A percentile compares a stretch with the other conserved stretches of the same genome.
These are phyloP conservation scores for Leptatherina wallacei DNA, from an alignment of 2,797 vertebrate species.

Conservation along the genomic window DNA sequence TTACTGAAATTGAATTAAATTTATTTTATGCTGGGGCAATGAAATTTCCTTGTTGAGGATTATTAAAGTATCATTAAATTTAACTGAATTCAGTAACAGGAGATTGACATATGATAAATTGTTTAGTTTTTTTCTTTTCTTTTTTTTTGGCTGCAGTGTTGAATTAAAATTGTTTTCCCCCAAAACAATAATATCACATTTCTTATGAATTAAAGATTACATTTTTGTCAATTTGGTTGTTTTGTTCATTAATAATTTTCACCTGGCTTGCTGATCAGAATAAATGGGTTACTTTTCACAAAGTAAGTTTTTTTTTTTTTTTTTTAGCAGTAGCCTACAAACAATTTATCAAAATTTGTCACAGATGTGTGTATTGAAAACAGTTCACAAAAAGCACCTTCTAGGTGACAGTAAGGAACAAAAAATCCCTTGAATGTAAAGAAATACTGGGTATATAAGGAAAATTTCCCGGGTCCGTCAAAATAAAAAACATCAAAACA, in stretches of 20 bases:
- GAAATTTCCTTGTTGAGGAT: not conserved
- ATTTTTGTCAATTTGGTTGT: too few species aligned
- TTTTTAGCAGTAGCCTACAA: not conserved
- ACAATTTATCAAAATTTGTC: not conserved
- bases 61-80: not conserved
- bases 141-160: too few species aligned
- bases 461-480: not conserved
- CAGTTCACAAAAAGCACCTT: not conserved
- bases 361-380: not conserved
- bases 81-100: too few species aligned
- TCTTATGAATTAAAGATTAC: too few species aligned
- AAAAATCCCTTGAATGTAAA: not conserved
- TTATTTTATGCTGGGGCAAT: not conserved
- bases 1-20: not conserved
- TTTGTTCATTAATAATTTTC: too few species aligned
- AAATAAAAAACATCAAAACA: not conserved
- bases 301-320: not conserved
- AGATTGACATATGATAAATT: too few species aligned
- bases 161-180: too few species aligned
- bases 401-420: not conserved
- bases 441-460: not conserved
- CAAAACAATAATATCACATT: too few species aligned
- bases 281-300: not conserved
- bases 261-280: too few species aligned
- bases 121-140: too few species aligned